These are phyloP conservation scores for Empidonax alnorum DNA, from an alignment of 2,113 vertebrate species.

Conservation along the genomic window DNA sequence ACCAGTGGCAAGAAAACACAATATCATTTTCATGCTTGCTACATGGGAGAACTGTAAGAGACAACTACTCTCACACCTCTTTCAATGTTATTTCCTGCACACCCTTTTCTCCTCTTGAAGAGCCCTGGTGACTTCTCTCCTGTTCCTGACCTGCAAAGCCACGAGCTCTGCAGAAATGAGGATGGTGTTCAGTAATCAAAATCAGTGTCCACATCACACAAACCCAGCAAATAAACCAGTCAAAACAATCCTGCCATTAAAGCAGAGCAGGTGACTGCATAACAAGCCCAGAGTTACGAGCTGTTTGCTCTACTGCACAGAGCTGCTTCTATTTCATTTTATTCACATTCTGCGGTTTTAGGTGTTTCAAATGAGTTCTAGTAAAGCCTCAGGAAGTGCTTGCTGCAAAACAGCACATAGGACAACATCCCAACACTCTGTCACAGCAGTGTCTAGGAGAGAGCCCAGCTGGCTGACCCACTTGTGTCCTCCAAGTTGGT, in stretches of 20 bases:
- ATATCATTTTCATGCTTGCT: background rate
- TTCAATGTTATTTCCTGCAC: background rate
- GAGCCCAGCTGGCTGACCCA: background rate
- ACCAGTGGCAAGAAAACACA: background rate
- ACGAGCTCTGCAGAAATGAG: background rate
- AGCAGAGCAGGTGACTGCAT: background rate
- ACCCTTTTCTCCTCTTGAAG: background rate
- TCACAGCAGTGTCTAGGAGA: background rate
- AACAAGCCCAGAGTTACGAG: rapidly evolving
- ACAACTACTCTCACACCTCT: background rate
- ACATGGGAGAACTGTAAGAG: background rate
- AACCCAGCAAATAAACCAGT: background rate
- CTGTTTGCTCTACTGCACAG: rapidly evolving
- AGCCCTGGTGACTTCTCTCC: background rate
- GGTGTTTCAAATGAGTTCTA: background rate
- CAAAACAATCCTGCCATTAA: background rate
- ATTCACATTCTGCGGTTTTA: background rate
- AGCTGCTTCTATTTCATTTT: background rate
- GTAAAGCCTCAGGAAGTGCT: background rate
- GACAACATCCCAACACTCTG: background rate
- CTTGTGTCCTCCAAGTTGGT: background rate
- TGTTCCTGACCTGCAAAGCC: background rate
- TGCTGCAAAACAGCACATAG: background rate
- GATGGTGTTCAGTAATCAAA: background rate
- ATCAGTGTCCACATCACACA: rapidly evolving